Evolutionary conservation across 2,888 invertebrate species (phyloP).

Genomic region (Spisula solida): DNA sequence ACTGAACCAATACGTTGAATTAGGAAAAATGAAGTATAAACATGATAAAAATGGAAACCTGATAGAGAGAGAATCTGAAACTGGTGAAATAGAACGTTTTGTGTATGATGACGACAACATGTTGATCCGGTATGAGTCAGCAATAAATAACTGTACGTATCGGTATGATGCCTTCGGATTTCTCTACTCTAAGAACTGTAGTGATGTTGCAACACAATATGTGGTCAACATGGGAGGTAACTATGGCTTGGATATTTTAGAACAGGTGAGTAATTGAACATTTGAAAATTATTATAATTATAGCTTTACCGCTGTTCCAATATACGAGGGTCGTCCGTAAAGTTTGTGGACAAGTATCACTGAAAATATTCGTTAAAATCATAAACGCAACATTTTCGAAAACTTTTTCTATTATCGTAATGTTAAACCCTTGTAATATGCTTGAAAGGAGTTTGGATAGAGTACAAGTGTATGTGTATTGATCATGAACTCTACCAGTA

Average conservation of each 20-base stretch:
- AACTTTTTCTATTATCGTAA: no score
- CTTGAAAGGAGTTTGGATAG: no score
- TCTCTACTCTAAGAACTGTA: conserved; percentile 34
- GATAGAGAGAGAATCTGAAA: conserved; percentile 10
- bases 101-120: conserved; percentile 47
- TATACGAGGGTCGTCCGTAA: no score
- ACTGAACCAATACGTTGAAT: conserved; percentile 45
- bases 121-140: conserved; percentile 30
- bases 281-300: no score
- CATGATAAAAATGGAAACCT: conserved; percentile 54
- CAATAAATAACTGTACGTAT: conserved; percentile 18
- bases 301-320: no score
- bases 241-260: conserved; percentile 39
- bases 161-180: conserved; percentile 42
- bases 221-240: conserved; percentile 33
- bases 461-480: no score
- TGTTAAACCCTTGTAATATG: no score
- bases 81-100: conserved; percentile 19
- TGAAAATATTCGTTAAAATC: no score
- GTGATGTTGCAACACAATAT: conserved; percentile 23
- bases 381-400: no score
- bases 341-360: no score
- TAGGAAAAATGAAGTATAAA: conserved; percentile 25
- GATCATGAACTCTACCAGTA: no score
- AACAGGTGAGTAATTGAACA: conserved; percentile 31